phyloP scores from a whole-genome alignment of 2,888 invertebrate species.

The Agonum fuliginosum region DNA sequence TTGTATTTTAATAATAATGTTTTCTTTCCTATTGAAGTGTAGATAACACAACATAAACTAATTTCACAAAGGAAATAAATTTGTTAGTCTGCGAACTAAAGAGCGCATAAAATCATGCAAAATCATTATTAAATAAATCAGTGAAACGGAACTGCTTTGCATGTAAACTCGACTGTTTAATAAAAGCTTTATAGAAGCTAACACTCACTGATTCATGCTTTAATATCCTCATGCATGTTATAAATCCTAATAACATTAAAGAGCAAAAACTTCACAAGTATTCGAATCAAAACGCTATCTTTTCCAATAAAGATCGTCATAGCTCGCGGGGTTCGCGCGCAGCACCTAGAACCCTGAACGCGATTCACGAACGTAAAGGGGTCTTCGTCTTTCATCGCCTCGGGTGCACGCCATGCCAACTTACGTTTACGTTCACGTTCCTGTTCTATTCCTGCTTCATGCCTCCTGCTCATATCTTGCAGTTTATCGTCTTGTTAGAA shows the following conservation, averaged over 20 bases:
- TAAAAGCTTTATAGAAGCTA: slow-evolving; percentile 2
- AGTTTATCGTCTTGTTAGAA: slow-evolving; percentile 59
- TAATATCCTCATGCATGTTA: slow-evolving; percentile 29
- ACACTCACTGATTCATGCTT: slow-evolving; percentile 24
- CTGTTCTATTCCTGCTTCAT: slow-evolving; percentile 19
- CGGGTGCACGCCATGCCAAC: slow-evolving; percentile 30
- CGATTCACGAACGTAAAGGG: background rate
- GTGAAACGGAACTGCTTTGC: slow-evolving; percentile 8
- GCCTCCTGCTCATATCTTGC: slow-evolving; percentile 50
- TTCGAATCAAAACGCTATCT: slow-evolving; percentile 57
- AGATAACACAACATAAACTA: no score
- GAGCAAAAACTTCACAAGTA: slow-evolving; percentile 41
- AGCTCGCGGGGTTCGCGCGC: slow-evolving; percentile 25
- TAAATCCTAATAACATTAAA: slow-evolving; percentile 40
- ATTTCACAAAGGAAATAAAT: background rate
- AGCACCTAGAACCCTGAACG: slow-evolving; percentile 32
- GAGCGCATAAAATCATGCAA: background rate
- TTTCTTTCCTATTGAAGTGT: no score
- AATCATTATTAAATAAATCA: slow-evolving; percentile 6
- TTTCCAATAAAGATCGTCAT: slow-evolving; percentile 53
- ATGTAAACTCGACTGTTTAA: slow-evolving; percentile 21
- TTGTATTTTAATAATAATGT: no score
- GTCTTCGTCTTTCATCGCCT: background rate
- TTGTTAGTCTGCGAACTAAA: no score
- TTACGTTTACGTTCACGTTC: slow-evolving; percentile 2